Percentiles rank a stretch among this genome's conserved stretches.
These are phyloP conservation scores for Mystacides longicornis DNA, from an alignment of 2,888 invertebrate species.

Conservation along the genomic window DNA sequence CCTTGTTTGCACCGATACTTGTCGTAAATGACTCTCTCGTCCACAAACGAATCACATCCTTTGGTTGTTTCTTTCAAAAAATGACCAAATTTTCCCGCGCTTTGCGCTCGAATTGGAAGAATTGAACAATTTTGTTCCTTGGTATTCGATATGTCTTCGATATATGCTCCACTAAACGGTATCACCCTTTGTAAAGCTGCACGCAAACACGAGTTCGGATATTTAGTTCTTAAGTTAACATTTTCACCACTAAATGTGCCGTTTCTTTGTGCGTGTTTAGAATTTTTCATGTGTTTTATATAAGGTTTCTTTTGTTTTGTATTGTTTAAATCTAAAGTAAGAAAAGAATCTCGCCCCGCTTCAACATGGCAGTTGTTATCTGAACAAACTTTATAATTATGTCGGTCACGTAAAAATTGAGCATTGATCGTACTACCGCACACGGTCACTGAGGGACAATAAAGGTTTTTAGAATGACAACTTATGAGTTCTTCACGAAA, in stretches of 20 bases:
- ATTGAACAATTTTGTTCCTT: background rate
- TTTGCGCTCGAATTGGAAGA: background rate
- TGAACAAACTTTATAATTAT: conserved; percentile 14
- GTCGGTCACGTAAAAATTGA: conserved; percentile 14
- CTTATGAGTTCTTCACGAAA: background rate
- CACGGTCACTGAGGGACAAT: no score
- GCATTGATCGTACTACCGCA: conserved; percentile 14
- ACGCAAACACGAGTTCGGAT: conserved; percentile 1
- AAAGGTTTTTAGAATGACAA: no score
- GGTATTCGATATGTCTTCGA: conserved; percentile 5
- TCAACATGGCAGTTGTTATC: conserved; percentile 7
- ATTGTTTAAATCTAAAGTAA: conserved; percentile 10
- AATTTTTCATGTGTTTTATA: conserved; percentile 11
- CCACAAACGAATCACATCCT: background rate
- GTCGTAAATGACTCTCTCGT: background rate
- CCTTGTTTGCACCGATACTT: background rate
- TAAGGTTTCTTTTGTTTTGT: conserved; percentile 6
- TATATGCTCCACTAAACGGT: background rate
- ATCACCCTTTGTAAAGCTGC: background rate
- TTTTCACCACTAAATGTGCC: conserved; percentile 8
- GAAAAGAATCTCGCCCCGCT: conserved; percentile 7
- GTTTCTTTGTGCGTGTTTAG: conserved; percentile 8
- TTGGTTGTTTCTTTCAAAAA: background rate
- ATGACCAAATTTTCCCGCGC: background rate
- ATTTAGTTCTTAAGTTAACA: conserved; percentile 11